Evolutionary conservation across 2,113 vertebrate species (phyloP).

Genomic region (Nanorana parkeri): DNA sequence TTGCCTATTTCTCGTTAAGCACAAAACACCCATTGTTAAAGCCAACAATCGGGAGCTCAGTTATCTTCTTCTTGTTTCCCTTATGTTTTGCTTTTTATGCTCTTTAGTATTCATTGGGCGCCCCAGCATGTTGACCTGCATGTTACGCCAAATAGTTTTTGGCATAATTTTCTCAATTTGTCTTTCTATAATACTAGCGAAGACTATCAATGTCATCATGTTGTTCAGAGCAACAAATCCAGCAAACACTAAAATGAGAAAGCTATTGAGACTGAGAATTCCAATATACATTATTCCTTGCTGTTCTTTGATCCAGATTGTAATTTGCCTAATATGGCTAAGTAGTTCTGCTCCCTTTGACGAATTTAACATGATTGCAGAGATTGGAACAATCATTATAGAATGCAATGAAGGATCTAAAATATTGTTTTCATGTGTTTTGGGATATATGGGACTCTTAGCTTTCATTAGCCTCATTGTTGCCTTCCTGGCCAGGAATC

Average conservation of each 20-base stretch:
- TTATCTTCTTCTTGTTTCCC: slow-evolving; percentile 37
- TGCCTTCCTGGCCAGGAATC: slow-evolving; percentile 55
- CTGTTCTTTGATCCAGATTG: slow-evolving; percentile 50
- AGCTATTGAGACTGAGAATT: slow-evolving; percentile 46
- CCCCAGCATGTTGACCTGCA: slow-evolving; percentile 15
- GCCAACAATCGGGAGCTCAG: slow-evolving; percentile 47
- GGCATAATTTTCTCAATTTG: slow-evolving; percentile 29
- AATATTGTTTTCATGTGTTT: slow-evolving; percentile 39
- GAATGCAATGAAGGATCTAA: slow-evolving; percentile 57
- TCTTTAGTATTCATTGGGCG: slow-evolving; percentile 39
- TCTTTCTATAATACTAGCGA: slow-evolving; percentile 49
- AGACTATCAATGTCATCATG: slow-evolving; percentile 49
- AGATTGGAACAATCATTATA: slow-evolving; percentile 41
- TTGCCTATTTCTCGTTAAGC: slow-evolving; percentile 15
- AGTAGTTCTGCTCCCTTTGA: slow-evolving; percentile 46
- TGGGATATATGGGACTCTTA: slow-evolving; percentile 54
- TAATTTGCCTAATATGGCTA: slow-evolving; percentile 54
- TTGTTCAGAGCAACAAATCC: slow-evolving; percentile 55
- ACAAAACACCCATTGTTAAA: slow-evolving; percentile 40
- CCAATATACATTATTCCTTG: slow-evolving; percentile 49
- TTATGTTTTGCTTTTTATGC: slow-evolving; percentile 55
- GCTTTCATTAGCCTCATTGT: slow-evolving; percentile 46
- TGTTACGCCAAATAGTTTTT: slow-evolving; percentile 42
- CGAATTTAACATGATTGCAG: slow-evolving; percentile 32
- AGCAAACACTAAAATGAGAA: slow-evolving; percentile 40